These are phyloP conservation scores for Mylabris sibirica DNA, from an alignment of 2,888 invertebrate species.

Conservation along the genomic window DNA sequence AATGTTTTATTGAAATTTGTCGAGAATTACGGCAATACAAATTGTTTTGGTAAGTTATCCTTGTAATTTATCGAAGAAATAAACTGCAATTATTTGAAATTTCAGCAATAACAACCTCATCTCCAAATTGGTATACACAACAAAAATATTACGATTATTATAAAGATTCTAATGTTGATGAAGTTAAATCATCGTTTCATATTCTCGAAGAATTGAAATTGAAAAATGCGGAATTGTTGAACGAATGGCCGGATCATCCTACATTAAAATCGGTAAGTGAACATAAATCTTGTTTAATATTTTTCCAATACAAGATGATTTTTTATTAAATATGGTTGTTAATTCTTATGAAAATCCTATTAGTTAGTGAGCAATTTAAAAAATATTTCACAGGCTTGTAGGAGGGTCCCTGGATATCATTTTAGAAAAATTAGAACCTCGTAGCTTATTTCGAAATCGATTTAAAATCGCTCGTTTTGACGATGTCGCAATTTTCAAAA, in stretches of 20 bases:
- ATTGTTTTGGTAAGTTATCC: conserved; percentile 41
- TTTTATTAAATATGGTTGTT: too few relatives aligned
- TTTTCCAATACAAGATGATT: too few relatives aligned
- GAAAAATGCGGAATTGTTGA: conserved; percentile 70
- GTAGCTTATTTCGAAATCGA: too few relatives aligned
- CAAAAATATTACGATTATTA: conserved; percentile 75
- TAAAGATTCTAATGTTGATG: conserved; percentile 80
- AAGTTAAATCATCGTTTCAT: conserved; percentile 76
- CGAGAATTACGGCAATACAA: conserved; percentile 61
- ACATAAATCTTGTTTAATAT: too few relatives aligned
- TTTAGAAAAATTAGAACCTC: too few relatives aligned
- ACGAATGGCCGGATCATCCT: conserved; percentile 91
- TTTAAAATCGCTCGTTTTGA: too few relatives aligned
- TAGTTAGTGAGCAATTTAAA: too few relatives aligned
- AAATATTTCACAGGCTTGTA: too few relatives aligned
- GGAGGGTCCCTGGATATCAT: too few relatives aligned
- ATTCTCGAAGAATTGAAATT: conserved; percentile 72
- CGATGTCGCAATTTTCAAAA: too few relatives aligned
- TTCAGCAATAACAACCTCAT: conserved; percentile 44
- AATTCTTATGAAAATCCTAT: too few relatives aligned
- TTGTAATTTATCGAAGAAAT: background rate
- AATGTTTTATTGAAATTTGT: conserved; percentile 67
- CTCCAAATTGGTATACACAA: conserved; percentile 39
- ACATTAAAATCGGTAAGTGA: conserved; percentile 79
- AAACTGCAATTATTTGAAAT: conserved; percentile 33